phyloP scores from a whole-genome alignment of 2,113 vertebrate genomes.

The Cebus imitator region DNA sequence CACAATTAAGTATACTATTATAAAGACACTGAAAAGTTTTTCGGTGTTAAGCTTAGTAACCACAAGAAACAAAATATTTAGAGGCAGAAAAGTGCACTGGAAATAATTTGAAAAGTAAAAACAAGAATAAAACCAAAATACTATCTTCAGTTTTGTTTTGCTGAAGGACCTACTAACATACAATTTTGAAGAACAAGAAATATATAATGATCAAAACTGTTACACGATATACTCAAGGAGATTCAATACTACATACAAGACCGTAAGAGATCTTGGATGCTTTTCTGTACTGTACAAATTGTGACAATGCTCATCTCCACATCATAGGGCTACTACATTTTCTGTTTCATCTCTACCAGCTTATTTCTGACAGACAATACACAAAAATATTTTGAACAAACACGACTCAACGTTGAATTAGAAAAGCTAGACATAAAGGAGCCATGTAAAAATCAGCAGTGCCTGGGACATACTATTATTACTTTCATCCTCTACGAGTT shows the following conservation, averaged over 20 bases:
- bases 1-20: neutral
- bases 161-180: neutral
- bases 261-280: neutral
- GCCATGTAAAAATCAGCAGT: neutral
- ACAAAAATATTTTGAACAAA: neutral
- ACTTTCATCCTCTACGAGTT: neutral
- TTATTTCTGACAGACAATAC: neutral
- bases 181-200: neutral
- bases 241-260: neutral
- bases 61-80: conserved; percentile 10
- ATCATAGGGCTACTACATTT: neutral
- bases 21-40: neutral
- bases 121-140: neutral
- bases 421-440: neutral
- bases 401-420: neutral
- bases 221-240: neutral
- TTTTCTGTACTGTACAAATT: neutral
- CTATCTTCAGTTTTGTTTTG: neutral
- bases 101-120: neutral
- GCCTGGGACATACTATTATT: neutral
- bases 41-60: neutral
- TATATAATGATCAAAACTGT: neutral
- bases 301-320: neutral
- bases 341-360: neutral
- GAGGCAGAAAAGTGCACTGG: neutral